Percentiles rank a stretch among this genome's conserved stretches.
phyloP scores from a whole-genome alignment of 2,888 invertebrate species.

The Diarsia mendica region DNA sequence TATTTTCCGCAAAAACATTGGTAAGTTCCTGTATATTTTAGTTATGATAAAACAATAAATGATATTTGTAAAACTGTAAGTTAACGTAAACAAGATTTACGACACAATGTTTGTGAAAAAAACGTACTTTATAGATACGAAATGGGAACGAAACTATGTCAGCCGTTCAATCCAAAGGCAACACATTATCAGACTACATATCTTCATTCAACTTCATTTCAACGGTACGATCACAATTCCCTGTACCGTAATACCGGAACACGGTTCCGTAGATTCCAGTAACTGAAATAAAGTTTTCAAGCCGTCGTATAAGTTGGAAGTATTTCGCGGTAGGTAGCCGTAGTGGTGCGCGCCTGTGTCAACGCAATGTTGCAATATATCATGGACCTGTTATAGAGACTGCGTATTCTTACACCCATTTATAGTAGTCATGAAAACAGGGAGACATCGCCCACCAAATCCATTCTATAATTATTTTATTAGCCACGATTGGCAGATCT shows the following conservation, averaged over 20 bases:
- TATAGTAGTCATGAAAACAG: too few species aligned
- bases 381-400: neutral
- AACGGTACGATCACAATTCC: neutral
- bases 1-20: neutral
- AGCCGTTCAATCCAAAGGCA: neutral
- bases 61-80: too few species aligned
- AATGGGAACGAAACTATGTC: neutral
- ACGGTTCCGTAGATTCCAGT: neutral
- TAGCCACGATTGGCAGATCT: too few species aligned
- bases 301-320: neutral
- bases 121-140: neutral
- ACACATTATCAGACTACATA: neutral
- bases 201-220: neutral
- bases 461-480: too few species aligned
- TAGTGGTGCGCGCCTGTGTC: neutral
- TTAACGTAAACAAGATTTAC: neutral
- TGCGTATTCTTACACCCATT: too few species aligned
- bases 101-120: neutral
- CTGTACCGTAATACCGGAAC: neutral
- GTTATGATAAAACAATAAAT: neutral
- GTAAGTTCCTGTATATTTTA: neutral
- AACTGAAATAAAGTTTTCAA: neutral
- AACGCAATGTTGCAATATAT: neutral
- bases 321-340: neutral
- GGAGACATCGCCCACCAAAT: too few species aligned